Evolutionary conservation across 2,797 vertebrate genomes (phyloP).

Genomic region (Pseudocheirus occidentalis): DNA sequence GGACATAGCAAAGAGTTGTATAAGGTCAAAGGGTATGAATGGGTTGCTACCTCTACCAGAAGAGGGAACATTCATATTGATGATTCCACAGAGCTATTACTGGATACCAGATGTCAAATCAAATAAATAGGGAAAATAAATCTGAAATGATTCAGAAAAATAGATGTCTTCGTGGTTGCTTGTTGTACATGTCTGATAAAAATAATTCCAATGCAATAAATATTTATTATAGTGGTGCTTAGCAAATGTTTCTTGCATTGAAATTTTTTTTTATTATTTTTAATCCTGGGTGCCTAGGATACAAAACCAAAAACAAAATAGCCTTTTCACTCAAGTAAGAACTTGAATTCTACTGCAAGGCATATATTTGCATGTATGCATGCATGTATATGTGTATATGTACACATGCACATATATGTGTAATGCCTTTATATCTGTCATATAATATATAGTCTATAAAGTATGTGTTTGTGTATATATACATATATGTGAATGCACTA

Average conservation of each 20-base stretch:
- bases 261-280: not conserved
- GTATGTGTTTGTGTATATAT: not conserved
- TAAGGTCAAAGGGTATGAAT: not conserved
- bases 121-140: not conserved
- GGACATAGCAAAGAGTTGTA: not conserved
- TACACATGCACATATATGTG: not conserved
- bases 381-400: not conserved
- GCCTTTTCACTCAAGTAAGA: not conserved
- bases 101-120: not conserved
- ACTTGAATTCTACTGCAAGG: not conserved
- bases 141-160: not conserved
- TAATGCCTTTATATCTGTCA: no score
- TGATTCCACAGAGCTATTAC: not conserved
- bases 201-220: not conserved
- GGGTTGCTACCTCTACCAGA: not conserved
- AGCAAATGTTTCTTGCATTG: not conserved
- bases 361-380: no score
- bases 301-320: not conserved
- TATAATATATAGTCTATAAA: no score
- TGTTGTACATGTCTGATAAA: not conserved
- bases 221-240: not conserved
- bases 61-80: not conserved
- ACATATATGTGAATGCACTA: rapidly evolving
- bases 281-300: not conserved
- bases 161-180: not conserved